phyloP scores from a whole-genome alignment of 2,113 vertebrate genomes.

The Delphinapterus leucas region DNA sequence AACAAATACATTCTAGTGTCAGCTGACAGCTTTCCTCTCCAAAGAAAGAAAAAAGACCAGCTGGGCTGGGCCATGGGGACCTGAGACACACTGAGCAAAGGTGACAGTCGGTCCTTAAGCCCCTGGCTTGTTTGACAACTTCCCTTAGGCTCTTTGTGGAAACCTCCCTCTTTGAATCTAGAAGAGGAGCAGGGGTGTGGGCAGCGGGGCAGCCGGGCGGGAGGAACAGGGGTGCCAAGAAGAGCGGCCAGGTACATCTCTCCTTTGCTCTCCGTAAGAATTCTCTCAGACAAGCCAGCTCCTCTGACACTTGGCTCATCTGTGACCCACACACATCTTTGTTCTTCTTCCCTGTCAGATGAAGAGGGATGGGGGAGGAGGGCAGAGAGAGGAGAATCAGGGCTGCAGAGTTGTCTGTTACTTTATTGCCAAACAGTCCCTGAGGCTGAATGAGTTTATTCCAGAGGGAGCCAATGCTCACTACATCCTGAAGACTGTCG shows the following conservation, averaged over 20 bases:
- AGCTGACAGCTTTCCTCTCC: constrained; percentile 21
- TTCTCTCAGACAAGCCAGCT: background rate
- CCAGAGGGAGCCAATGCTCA: background rate
- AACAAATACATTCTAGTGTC: constrained; percentile 39
- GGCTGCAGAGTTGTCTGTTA: background rate
- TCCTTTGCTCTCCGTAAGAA: background rate
- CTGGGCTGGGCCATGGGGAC: background rate
- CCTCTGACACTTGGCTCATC: background rate
- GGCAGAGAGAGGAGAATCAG: background rate
- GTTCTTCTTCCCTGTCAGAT: background rate
- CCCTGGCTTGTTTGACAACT: background rate
- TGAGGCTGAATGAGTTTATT: background rate
- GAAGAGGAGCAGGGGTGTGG: background rate
- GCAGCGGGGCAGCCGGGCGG: background rate
- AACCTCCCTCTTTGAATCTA: background rate
- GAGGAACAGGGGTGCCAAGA: background rate
- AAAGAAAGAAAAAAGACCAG: background rate
- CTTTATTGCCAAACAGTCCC: background rate
- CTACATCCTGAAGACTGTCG: background rate
- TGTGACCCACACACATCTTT: background rate
- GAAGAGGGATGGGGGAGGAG: background rate
- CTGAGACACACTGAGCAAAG: background rate
- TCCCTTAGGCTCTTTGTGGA: background rate
- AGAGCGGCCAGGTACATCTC: background rate
- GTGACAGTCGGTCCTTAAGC: background rate